A percentile compares a stretch with the other conserved stretches of the same genome.
phyloP scores from a whole-genome alignment of 2,888 invertebrate genomes.

The Ypsolopha scabrella region DNA sequence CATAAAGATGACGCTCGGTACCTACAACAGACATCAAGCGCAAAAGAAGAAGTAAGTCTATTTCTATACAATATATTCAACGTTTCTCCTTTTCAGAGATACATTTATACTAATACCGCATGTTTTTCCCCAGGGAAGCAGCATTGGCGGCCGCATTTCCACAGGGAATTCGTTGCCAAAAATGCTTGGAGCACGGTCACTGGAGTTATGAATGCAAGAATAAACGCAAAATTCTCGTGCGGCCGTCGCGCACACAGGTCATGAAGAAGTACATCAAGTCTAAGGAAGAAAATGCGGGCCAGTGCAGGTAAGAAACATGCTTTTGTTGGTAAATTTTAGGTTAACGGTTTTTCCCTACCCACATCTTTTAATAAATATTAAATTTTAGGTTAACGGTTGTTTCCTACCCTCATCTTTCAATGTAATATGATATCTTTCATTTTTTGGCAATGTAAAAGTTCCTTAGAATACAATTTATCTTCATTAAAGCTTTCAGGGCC shows the following conservation, averaged over 20 bases:
- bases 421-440: not conserved
- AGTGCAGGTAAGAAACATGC: constrained; percentile 36
- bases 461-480: not conserved
- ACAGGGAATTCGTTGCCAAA: constrained; percentile 88
- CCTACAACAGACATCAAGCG: constrained; percentile 60
- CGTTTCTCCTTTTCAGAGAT: constrained; percentile 2
- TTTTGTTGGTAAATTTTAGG: not conserved
- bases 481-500: not conserved
- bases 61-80: not conserved
- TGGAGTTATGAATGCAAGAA: constrained; percentile 96
- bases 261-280: constrained; percentile 74
- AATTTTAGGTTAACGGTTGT: constrained; percentile 2
- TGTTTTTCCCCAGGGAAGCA: constrained; percentile 49
- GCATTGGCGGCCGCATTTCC: constrained; percentile 76
- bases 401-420: not conserved
- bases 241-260: constrained; percentile 85
- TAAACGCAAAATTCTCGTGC: constrained; percentile 88
- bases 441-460: not conserved
- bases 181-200: constrained; percentile 92
- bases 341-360: constrained; percentile 3
- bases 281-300: constrained; percentile 29
- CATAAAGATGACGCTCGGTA: constrained; percentile 52
- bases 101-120: constrained; percentile 5
- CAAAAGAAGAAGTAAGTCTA: constrained; percentile 48
- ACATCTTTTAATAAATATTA: not conserved